phyloP scores from a whole-genome alignment of 2,888 invertebrate species.

The Epistrophe eligans region DNA sequence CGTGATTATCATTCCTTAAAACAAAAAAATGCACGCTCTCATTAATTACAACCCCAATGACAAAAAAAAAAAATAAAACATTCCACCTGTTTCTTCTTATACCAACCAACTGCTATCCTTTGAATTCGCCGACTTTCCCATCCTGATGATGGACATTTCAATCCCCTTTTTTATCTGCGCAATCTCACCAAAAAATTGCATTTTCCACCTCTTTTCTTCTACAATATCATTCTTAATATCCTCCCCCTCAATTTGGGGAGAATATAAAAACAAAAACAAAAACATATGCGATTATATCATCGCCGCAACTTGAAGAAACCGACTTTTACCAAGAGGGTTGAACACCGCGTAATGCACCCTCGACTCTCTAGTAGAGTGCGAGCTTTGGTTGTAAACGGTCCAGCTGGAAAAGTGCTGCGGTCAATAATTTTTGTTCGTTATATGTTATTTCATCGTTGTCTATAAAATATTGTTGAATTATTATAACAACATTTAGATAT shows the following conservation, averaged over 20 bases:
- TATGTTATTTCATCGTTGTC: slow-evolving; percentile 63
- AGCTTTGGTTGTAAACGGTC: slow-evolving; percentile 84
- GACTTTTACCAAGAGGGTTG: slow-evolving; percentile 76
- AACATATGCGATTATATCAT: slow-evolving; percentile 69
- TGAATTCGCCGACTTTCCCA: slow-evolving; percentile 64
- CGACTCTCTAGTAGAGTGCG: slow-evolving; percentile 83
- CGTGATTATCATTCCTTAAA: slow-evolving; percentile 15
- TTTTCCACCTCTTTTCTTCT: slow-evolving; percentile 25
- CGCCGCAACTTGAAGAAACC: slow-evolving; percentile 53
- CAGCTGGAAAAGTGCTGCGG: slow-evolving; percentile 79
- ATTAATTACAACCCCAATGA: slow-evolving; percentile 51
- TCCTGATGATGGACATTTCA: neutral
- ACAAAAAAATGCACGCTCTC: slow-evolving; percentile 25
- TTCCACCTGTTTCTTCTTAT: slow-evolving; percentile 60
- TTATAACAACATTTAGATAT: slow-evolving; percentile 19
- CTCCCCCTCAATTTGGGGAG: neutral
- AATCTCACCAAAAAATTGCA: slow-evolving; percentile 59
- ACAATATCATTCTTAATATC: neutral
- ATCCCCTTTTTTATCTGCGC: slow-evolving; percentile 35
- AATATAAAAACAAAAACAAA: slow-evolving; percentile 9
- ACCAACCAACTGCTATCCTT: neutral
- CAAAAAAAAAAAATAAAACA: slow-evolving; percentile 4
- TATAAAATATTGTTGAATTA: slow-evolving; percentile 21
- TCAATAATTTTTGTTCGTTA: slow-evolving; percentile 67
- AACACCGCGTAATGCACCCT: slow-evolving; percentile 79